Conservation (phyloP, 2,888 invertebrate species). For the Drosophila lutescens region DNA sequence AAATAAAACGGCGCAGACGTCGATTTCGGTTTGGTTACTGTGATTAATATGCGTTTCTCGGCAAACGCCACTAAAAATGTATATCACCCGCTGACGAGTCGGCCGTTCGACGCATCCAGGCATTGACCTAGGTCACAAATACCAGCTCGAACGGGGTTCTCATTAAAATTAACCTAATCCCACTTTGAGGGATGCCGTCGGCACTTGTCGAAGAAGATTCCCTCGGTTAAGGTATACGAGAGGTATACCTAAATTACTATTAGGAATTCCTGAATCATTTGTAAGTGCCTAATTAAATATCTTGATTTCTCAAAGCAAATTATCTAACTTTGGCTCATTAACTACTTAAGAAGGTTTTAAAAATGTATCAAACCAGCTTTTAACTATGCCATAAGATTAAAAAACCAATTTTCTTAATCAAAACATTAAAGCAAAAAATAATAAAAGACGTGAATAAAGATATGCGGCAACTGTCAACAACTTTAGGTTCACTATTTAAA, state of each 20-base stretch:
- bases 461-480: constrained; percentile 21
- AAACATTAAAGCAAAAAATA: constrained; percentile 17
- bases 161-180: constrained; percentile 32
- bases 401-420: constrained; percentile 6
- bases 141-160: constrained; percentile 22
- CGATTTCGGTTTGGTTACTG: constrained; percentile 58
- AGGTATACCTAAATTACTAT: constrained; percentile 7
- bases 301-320: background rate
- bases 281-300: background rate
- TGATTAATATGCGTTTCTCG: constrained; percentile 78
- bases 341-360: background rate
- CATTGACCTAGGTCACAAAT: constrained; percentile 64
- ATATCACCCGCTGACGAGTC: constrained; percentile 30
- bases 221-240: constrained; percentile 23
- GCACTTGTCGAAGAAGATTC: constrained; percentile 15
- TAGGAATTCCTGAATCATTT: no score
- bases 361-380: constrained; percentile 5
- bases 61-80: constrained; percentile 55
- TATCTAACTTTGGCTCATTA: background rate
- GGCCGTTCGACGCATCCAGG: constrained; percentile 40
- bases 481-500: constrained; percentile 16
- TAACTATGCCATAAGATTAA: constrained; percentile 5
- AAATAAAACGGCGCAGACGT: constrained; percentile 47
- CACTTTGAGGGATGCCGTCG: constrained; percentile 32
- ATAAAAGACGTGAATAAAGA: constrained; percentile 22